phyloP scores from a whole-genome alignment of 2,888 invertebrate species.

The Xestia sexstrigata region DNA sequence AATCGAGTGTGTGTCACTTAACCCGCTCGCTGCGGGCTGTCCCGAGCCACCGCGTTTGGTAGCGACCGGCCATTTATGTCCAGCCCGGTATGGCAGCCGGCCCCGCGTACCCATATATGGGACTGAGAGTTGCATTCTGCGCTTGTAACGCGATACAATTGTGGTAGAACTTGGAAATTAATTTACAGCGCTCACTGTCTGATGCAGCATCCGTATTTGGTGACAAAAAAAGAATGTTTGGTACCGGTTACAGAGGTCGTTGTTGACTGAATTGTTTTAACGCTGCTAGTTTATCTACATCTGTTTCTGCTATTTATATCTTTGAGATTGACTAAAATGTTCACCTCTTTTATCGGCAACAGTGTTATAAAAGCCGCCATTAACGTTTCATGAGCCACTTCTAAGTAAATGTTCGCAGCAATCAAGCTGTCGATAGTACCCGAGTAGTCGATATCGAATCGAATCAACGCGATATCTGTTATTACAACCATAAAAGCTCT shows the following conservation, averaged over 20 bases:
- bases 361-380: conserved; percentile 45
- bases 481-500: conserved; percentile 66
- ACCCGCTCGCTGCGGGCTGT: conserved; percentile 77
- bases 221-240: conserved; percentile 47
- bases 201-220: conserved; percentile 63
- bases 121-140: conserved; percentile 71
- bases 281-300: conserved; percentile 18
- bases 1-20: conserved; percentile 77
- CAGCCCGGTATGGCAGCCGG: conserved; percentile 76
- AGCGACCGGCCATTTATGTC: conserved; percentile 74
- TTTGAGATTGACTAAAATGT: conserved; percentile 20
- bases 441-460: conserved; percentile 48
- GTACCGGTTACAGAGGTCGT: conserved; percentile 36
- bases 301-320: conserved; percentile 10
- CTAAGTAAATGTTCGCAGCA: conserved; percentile 39
- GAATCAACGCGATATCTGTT: conserved; percentile 57
- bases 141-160: conserved; percentile 77
- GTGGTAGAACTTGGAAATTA: conserved; percentile 78
- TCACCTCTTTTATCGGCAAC: conserved; percentile 35
- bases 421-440: conserved; percentile 35
- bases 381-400: conserved; percentile 50
- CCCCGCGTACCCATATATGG: conserved; percentile 73
- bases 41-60: conserved; percentile 80
- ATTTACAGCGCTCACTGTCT: conserved; percentile 67
- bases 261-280: conserved; percentile 40